A percentile compares a stretch with the other conserved stretches of the same genome.
Conservation (phyloP, 2,113 vertebrate species). For the Psettodes erumei region DNA sequence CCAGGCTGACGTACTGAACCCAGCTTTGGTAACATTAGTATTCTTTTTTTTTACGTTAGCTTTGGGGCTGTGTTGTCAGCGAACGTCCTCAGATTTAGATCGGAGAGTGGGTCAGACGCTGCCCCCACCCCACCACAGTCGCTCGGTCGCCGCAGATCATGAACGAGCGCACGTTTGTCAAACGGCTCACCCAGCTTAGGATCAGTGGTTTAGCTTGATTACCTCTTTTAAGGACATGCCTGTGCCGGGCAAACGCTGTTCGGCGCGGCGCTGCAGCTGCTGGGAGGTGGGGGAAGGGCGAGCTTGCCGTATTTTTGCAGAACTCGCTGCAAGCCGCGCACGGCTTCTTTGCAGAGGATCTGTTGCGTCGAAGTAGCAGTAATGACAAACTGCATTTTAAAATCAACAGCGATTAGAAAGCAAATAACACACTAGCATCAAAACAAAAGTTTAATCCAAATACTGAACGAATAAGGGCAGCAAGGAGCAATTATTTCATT, state of each 20-base stretch:
- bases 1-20: neutral
- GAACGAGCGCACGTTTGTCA: constrained; percentile 67
- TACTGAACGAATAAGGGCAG: neutral
- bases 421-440: neutral
- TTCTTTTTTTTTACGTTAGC: neutral
- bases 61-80: neutral
- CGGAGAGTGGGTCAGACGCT: constrained; percentile 20
- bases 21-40: neutral
- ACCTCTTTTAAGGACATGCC: constrained; percentile 78
- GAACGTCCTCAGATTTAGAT: constrained; percentile 3
- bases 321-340: constrained; percentile 26
- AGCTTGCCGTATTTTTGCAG: constrained; percentile 27
- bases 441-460: neutral
- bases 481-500: neutral
- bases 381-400: neutral
- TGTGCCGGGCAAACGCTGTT: constrained; percentile 41
- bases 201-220: constrained; percentile 81
- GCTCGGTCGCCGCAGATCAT: constrained; percentile 55
- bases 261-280: constrained; percentile 24
- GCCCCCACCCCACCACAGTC: constrained; percentile 17
- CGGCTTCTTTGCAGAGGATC: neutral
- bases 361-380: neutral
- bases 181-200: constrained; percentile 78
- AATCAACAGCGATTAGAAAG: too few relatives aligned
- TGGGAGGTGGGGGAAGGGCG: constrained; percentile 41